These are phyloP conservation scores for Lomographa bimaculata DNA, from an alignment of 2,888 invertebrate species.

Conservation along the genomic window DNA sequence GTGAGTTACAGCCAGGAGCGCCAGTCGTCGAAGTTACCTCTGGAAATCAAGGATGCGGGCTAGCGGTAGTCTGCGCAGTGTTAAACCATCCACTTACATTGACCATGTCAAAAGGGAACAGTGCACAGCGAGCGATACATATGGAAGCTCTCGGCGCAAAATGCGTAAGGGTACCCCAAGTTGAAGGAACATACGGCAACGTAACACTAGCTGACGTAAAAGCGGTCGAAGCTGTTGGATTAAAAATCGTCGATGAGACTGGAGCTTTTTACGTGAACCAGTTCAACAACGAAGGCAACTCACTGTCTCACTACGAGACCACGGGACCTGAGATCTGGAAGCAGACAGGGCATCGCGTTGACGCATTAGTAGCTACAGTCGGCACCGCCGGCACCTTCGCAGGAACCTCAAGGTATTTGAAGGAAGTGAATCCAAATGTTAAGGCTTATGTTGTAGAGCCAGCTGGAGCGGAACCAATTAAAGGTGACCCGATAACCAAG, in stretches of 20 bases:
- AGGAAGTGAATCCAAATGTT: conserved; percentile 62
- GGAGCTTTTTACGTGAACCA: conserved; percentile 71
- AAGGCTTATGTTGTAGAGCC: conserved; percentile 68
- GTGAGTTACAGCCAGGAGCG: conserved; percentile 58
- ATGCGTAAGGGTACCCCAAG: conserved; percentile 68
- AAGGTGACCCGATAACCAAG: conserved; percentile 65
- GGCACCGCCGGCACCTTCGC: conserved; percentile 72
- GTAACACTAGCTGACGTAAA: conserved; percentile 68
- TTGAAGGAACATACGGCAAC: conserved; percentile 71
- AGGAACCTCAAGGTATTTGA: conserved; percentile 65
- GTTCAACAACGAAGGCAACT: conserved; percentile 62
- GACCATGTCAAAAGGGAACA: conserved; percentile 75
- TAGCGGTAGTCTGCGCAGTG: conserved; percentile 74
- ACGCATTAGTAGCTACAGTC: conserved; percentile 68
- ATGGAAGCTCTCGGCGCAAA: conserved; percentile 75
- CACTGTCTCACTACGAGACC: conserved; percentile 60
- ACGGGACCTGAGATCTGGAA: conserved; percentile 77
- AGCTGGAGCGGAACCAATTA: conserved; percentile 65
- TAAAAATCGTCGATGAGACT: conserved; percentile 54
- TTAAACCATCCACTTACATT: conserved; percentile 67
- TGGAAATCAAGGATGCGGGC: conserved; percentile 74
- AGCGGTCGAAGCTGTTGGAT: conserved; percentile 60
- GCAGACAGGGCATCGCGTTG: conserved; percentile 70
- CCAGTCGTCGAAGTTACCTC: conserved; percentile 71
- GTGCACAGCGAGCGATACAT: conserved; percentile 68